Base-by-base conservation (phyloP, 2,113 vertebrate genomes). In the Rhodinocichla rosea region DNA sequence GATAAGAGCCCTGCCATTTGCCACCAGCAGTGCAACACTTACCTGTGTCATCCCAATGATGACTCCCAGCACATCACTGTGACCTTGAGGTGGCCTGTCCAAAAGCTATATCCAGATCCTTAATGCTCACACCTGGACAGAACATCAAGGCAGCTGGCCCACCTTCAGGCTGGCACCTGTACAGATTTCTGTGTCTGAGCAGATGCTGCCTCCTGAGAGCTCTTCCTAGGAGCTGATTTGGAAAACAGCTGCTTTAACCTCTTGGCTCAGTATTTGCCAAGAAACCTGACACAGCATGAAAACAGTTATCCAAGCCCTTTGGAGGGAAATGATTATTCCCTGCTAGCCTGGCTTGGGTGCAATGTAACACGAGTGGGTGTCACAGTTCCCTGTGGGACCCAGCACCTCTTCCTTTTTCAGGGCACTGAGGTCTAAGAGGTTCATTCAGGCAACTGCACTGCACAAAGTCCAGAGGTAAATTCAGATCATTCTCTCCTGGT, bases 281-380 rank as follows among this genome's bases (percentile, higher is more conserved):
- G 55, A 86, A 85, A 42, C 11, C 18, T 26, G 35, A 19, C 44
- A 74, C 30, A 59, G 62, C 2, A 5, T 57, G 32, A 87, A 27
- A 78, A 55, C 5, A 87, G 59, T 23, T 39, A 78, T 15, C 13
- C 7, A 22, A 70, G 44, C 32, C 37, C 40, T 68, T 21, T 30
- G 32, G 47, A 89, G 47, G 33, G 39, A 89, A 82, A 50, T 18
- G 0, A 68, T 44, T 49, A 71, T 57, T 44, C 86, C 40, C 70
- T 88, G 82, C 13, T 32, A 65, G 82, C 19, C 45, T 49, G 49
- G 44, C 33, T 37, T 44, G 47, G 26, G 16, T 44, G 32, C 15
- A 59, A 2, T 0, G 0, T 55, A 74, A 68, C 40, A 17, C 35
- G 8, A 35, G 14, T 3, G 27, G 13, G 27, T 64, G 35, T 13